Evolutionary conservation across 2,113 vertebrate species (phyloP).

Genomic region (Nesospiza acunhae): DNA sequence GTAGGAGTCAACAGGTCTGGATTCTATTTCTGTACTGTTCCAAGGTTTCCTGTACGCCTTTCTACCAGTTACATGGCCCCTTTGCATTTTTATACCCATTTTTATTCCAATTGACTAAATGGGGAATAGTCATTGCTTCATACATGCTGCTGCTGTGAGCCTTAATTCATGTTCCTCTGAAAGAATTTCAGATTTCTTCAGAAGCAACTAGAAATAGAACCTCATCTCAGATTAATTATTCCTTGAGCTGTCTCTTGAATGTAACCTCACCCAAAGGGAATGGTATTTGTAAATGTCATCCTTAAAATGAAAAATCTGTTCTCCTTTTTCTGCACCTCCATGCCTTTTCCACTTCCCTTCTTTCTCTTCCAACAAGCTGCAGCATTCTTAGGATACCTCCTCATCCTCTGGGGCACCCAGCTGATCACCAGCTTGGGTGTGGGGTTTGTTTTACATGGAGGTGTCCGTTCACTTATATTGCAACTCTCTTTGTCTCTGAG

Average conservation of each 20-base stretch:
- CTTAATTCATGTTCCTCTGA: neutral
- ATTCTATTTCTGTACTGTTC: constrained; percentile 43
- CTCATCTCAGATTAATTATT: constrained; percentile 7
- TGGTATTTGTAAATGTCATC: constrained; percentile 45
- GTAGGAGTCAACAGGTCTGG: constrained; percentile 39
- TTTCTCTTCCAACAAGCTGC: neutral
- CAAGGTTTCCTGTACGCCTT: constrained; percentile 7
- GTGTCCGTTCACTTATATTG: neutral
- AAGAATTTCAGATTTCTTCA: neutral
- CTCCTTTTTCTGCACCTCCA: neutral
- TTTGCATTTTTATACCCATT: constrained; percentile 32
- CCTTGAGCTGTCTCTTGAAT: neutral
- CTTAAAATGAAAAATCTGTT: constrained; percentile 36
- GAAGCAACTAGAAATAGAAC: constrained; percentile 17
- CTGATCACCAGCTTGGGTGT: neutral
- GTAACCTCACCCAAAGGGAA: constrained; percentile 5
- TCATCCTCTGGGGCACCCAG: neutral
- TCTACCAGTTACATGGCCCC: neutral
- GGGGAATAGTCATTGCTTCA: neutral
- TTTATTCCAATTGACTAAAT: constrained; percentile 5
- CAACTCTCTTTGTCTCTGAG: neutral
- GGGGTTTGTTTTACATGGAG: neutral
- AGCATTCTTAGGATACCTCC: neutral
- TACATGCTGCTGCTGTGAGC: neutral
- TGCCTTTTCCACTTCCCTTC: neutral